Base-by-base conservation (phyloP, 2,888 invertebrate genomes). In the Luperina nickerlii region DNA sequence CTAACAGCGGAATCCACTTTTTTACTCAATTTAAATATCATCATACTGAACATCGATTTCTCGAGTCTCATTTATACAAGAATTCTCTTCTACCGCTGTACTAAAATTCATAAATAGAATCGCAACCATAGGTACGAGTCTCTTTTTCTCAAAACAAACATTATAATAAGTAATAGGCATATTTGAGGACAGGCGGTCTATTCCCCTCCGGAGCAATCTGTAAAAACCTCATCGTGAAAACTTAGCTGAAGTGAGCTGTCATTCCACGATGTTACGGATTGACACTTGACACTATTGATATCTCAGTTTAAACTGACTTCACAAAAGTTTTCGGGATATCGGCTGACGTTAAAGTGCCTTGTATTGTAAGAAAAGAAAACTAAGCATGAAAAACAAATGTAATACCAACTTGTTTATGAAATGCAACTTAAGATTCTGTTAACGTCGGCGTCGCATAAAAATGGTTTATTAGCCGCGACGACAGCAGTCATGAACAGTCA, bases 381-480 rank as follows among this genome's bases (percentile, higher is more conserved):
- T n/a, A 6, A 5, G n/a, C 9, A 27, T 63, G 9, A 48, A 65
- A 63, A 32, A 24, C 0, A n/a, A 42, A 66, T 42, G 38, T 24
- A 66, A 42, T 15, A 66, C 24, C 24, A 24, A 8, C 18, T 63
- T 18, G 24, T 48, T 48, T 60, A 24, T 32, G 11, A n/a, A 51
- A 38, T 51, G 4, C n/a, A 24, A 45, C 54, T 66, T 32, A 32
- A 66, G 18, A 15, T 13, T 38, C 8, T 45, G 32, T 13, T 32
- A 75, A 24, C 8, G 24, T 13, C 8, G 24, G 18, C 8, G 24
- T 13, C 8, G 24, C 15, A 24, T 54, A 24, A 18, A 75, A 63
- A 45, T 60, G 32, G 8, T 48, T 24, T 90, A 92, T 92, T 90
- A 91, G 90, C 90, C 84, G 85, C 85, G 90, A 90, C 90, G 90